Conservation (phyloP, 1,140 invertebrate genomes). For the Metopolophium dirhodum region DNA sequence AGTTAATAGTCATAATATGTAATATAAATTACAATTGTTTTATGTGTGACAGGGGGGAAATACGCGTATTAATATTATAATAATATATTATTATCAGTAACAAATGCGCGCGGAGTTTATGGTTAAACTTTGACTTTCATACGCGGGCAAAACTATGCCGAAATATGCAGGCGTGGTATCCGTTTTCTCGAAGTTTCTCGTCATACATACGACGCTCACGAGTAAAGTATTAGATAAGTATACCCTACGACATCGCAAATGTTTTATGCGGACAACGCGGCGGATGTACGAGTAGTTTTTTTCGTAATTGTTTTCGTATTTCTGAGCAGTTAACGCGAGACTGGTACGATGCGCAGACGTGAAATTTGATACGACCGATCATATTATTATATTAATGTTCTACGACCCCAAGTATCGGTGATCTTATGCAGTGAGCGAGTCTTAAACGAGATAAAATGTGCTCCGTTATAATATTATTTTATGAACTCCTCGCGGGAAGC, state of each 20-base stretch:
- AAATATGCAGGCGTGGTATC: background rate
- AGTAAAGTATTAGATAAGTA: background rate
- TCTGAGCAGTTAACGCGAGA: too few species aligned
- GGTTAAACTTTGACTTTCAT: constrained; percentile 9
- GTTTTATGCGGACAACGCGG: background rate
- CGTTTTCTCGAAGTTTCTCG: background rate
- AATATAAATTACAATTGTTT: background rate
- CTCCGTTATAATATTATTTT: too few species aligned
- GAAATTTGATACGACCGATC: too few species aligned
- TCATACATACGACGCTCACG: background rate
- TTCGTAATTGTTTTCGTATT: background rate
- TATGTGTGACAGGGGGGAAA: background rate
- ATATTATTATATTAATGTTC: too few species aligned
- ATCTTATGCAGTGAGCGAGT: background rate
- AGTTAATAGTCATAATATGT: background rate
- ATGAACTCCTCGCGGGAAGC: background rate
- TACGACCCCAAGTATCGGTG: too few species aligned
- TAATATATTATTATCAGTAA: background rate
- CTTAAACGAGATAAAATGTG: too few species aligned
- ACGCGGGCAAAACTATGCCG: background rate
- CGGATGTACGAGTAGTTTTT: background rate
- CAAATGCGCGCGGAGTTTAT: background rate
- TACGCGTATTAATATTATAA: background rate
- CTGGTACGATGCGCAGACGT: too few species aligned
- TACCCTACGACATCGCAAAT: background rate